Conservation (phyloP, 2,888 invertebrate genomes). For the Caenorhabditis becei region DNA sequence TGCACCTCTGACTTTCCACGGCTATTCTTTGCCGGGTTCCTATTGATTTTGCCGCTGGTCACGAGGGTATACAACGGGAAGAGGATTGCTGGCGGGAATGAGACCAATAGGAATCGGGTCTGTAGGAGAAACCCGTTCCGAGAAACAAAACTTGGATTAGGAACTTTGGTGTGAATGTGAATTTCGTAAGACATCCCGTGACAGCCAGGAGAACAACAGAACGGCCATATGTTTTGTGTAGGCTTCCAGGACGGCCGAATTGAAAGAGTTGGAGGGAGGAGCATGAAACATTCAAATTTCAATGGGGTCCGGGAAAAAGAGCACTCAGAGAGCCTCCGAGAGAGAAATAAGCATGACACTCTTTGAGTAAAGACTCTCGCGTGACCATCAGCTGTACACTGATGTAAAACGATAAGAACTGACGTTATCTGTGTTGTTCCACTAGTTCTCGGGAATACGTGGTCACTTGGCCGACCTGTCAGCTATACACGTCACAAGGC, state of each 20-base stretch:
- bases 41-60: conserved; percentile 53
- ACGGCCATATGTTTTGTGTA: background rate
- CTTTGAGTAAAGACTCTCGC: background rate
- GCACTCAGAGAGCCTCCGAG: background rate
- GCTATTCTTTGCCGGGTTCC: conserved; percentile 14
- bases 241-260: background rate
- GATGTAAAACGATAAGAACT: background rate
- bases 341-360: background rate
- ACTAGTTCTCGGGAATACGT: background rate
- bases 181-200: background rate
- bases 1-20: conserved; percentile 4
- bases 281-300: conserved; percentile 5
- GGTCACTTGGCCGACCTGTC: background rate
- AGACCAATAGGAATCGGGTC: conserved; percentile 24
- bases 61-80: conserved; percentile 44
- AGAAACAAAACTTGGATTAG: background rate
- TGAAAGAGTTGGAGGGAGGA: background rate
- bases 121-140: conserved; percentile 2
- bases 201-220: background rate
- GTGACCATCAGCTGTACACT: conserved; percentile 8
- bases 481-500: background rate
- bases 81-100: conserved; percentile 25
- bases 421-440: conserved; percentile 1
- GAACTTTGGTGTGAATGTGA: background rate
- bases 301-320: background rate